phyloP scores from a whole-genome alignment of 2,797 vertebrate species.

The Sandelia bainsii region DNA sequence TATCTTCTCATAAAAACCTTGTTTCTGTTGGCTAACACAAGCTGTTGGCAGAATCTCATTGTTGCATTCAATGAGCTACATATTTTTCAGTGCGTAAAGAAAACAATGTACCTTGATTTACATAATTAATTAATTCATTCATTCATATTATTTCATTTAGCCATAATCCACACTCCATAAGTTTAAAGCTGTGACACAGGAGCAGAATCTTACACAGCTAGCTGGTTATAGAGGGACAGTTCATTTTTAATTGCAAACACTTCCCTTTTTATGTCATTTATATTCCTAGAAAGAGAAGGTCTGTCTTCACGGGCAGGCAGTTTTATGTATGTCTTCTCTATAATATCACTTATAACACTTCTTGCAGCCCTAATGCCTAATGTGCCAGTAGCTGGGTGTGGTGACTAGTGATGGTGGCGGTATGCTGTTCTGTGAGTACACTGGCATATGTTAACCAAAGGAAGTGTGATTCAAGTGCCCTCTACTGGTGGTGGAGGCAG shows the following conservation, averaged over 20 bases:
- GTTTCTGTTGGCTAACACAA: neutral
- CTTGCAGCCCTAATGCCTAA: conserved; percentile 18
- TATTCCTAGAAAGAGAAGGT: conserved; percentile 38
- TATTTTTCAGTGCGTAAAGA: conserved; percentile 1
- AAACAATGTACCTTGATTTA: neutral
- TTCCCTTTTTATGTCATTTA: conserved; percentile 3
- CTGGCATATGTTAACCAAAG: conserved; percentile 20
- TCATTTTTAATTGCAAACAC: conserved; percentile 43
- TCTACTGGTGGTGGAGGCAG: conserved; percentile 80
- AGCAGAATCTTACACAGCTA: conserved; percentile 7
- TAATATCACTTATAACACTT: neutral
- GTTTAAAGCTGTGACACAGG: neutral
- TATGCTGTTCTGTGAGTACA: conserved; percentile 9
- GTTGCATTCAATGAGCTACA: neutral
- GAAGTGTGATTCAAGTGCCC: conserved; percentile 75
- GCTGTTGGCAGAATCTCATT: neutral
- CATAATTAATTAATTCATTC: conserved; percentile 29
- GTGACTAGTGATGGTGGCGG: conserved; percentile 39
- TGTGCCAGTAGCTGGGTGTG: conserved; percentile 70
- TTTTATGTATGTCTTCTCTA: neutral
- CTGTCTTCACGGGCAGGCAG: conserved; percentile 9
- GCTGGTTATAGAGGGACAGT: neutral
- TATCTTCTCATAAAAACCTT: conserved; percentile 11
- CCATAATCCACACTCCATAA: neutral
- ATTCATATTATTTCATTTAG: conserved; percentile 16